These are phyloP conservation scores for Nephrocerus scutellatus DNA, from an alignment of 2,888 invertebrate genomes.

Conservation along the genomic window DNA sequence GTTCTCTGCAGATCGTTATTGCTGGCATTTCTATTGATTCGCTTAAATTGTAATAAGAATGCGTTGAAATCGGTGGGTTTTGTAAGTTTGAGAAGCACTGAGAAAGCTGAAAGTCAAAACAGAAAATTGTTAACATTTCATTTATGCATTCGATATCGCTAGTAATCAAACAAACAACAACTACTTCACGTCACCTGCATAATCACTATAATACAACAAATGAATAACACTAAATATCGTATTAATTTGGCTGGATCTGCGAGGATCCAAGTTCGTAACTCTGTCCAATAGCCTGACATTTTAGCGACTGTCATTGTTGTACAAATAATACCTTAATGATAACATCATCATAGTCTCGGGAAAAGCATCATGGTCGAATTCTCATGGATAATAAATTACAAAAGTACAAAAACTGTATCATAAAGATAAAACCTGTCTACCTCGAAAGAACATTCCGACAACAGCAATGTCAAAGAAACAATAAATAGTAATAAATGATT, in stretches of 20 bases:
- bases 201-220: slow-evolving; percentile 53
- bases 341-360: too few species aligned
- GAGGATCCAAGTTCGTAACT: slow-evolving; percentile 37
- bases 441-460: too few species aligned
- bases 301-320: too few species aligned
- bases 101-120: slow-evolving; percentile 48
- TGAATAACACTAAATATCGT: slow-evolving; percentile 52
- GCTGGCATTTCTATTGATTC: slow-evolving; percentile 61
- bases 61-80: slow-evolving; percentile 59
- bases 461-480: too few species aligned
- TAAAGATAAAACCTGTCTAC: too few species aligned
- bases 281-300: slow-evolving; percentile 39
- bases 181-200: slow-evolving; percentile 51
- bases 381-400: too few species aligned
- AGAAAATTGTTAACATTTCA: slow-evolving; percentile 1
- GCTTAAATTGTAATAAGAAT: slow-evolving; percentile 61
- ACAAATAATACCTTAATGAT: too few species aligned
- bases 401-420: too few species aligned
- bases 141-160: not conserved
- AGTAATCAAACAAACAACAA: not conserved
- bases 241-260: slow-evolving; percentile 53
- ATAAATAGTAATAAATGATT: too few species aligned
- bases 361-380: too few species aligned
- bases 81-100: slow-evolving; percentile 56
- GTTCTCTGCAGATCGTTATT: slow-evolving; percentile 61